Base-by-base conservation (phyloP, 2,888 invertebrate species). In the Heteromurus nitidus region DNA sequence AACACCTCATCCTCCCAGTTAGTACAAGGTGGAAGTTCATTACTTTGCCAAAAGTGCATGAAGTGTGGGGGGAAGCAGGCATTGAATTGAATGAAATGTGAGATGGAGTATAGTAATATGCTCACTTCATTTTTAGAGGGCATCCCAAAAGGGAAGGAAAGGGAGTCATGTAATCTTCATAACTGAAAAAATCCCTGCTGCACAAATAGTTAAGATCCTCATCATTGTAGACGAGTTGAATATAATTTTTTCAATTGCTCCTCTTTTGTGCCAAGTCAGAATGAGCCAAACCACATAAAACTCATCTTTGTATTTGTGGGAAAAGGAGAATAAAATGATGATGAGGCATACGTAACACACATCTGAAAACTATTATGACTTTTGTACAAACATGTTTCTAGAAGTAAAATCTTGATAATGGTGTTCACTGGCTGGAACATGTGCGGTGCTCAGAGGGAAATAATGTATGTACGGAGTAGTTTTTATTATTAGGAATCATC, bases 381-480 rank as follows among this genome's bases (percentile, higher is more conserved):
- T 60, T 60, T 28, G 22, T 60, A n/a, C n/a, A n/a, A n/a, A 53
- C 53, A 47, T 36, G 47, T 64, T 65, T 65, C 53, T 74, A 74
- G 53, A 70, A 58, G 47, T 65, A 53, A 55, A 47, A 68, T 69
- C 76, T 62, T 69, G 69, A 76, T 69, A 69, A 68, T 69, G n/a
- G 76, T 76, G 76, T 28, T 76, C 76, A 76, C 13, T 68, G 50
- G 68, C 68, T 76, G 76, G 76, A 76, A 76, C 76, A 69, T 62
- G 53, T 36, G 47, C 62, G 18, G 58, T 16, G 55, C n/a, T 26
- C 26, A 13, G 26, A 24, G 30, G 65, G 2, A 5, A 1, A 16
- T 36, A 42, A n/a, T 26, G 18, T 30, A n/a, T 31, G n/a, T 53
- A 53, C 22, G 26, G 7, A 26, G 13, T 18, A 18, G 50, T 7